Percentiles rank a stretch among this genome's conserved stretches.
Conservation (phyloP, 92 coral and sea anemone genomes). For the Chrysogorgia sp. region DNA sequence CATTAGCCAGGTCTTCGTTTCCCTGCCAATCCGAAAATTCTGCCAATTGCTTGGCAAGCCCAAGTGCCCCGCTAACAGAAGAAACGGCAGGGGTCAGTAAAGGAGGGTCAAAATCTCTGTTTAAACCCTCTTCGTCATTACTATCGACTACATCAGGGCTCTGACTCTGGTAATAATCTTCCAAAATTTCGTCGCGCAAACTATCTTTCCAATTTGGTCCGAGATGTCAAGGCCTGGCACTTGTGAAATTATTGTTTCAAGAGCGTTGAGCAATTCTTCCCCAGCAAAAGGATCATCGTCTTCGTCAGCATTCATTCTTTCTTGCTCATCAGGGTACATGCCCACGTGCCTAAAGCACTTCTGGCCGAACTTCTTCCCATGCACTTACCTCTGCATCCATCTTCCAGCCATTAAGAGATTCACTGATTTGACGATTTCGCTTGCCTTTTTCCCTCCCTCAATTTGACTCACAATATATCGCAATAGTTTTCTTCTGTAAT, state of each 20-base stretch:
- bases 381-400: constrained; percentile 57
- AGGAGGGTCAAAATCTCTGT: constrained; percentile 41
- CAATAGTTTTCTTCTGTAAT: constrained; percentile 44
- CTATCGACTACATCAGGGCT: constrained; percentile 3
- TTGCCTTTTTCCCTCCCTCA: constrained; percentile 39
- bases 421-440: constrained; percentile 18
- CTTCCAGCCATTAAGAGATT: background rate
- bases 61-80: constrained; percentile 40
- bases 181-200: constrained; percentile 41
- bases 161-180: too few relatives aligned
- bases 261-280: constrained; percentile 37
- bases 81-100: constrained; percentile 38
- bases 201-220: constrained; percentile 48
- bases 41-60: constrained; percentile 36
- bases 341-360: constrained; percentile 46
- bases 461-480: constrained; percentile 33
- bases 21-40: constrained; percentile 45
- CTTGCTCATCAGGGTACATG: constrained; percentile 41
- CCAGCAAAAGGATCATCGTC: constrained; percentile 58
- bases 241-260: constrained; percentile 34
- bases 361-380: constrained; percentile 53
- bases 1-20: constrained; percentile 24
- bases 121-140: constrained; percentile 31
- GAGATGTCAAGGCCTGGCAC: constrained; percentile 45
- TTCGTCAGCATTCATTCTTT: constrained; percentile 25